Evolutionary conservation across 2,888 invertebrate genomes (phyloP).

Genomic region (Julus scanicus): DNA sequence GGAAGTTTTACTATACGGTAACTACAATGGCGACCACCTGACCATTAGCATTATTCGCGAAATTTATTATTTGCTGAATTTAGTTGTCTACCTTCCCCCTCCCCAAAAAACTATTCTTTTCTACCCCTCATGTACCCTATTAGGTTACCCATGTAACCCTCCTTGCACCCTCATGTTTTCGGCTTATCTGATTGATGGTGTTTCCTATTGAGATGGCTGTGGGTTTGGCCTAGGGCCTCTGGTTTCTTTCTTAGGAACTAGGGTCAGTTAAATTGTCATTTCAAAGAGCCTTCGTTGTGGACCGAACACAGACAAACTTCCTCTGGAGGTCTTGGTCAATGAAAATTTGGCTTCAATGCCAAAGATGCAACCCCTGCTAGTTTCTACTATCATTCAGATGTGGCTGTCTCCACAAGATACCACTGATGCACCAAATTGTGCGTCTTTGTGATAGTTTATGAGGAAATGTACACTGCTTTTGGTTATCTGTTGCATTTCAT

Average conservation of each 20-base stretch:
- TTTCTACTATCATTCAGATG: too few species aligned
- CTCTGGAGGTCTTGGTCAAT: constrained; percentile 10
- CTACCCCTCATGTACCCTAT: neutral
- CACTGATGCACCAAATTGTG: too few species aligned
- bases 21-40: neutral
- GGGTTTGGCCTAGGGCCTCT: constrained; percentile 31
- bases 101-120: neutral
- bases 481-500: too few species aligned
- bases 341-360: neutral
- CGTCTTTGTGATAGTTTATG: too few species aligned
- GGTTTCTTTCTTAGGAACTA: neutral
- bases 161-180: constrained; percentile 29
- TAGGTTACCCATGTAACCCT: constrained; percentile 19
- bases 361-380: too few species aligned
- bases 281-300: neutral
- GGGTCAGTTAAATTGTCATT: neutral
- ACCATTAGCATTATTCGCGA: neutral
- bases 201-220: neutral
- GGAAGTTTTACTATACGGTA: neutral
- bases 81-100: neutral
- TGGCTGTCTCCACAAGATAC: too few species aligned
- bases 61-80: constrained; percentile 11
- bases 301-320: neutral
- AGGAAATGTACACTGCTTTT: too few species aligned
- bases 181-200: constrained; percentile 26